Base-by-base conservation (phyloP, 1,140 invertebrate species). In the Elymnias hypermnestra region DNA sequence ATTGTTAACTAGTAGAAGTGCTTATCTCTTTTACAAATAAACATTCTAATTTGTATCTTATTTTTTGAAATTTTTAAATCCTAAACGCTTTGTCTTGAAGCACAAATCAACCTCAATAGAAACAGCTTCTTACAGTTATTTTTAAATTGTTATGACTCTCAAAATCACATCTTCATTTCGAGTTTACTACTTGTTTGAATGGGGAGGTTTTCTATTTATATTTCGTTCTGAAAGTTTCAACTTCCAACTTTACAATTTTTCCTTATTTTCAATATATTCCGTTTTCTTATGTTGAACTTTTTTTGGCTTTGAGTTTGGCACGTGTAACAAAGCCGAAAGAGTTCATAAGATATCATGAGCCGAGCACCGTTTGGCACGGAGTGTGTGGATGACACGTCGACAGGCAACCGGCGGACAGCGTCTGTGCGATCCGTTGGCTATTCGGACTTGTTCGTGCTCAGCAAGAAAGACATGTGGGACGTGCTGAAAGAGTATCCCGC, bases 401-500 rank as follows among this genome's bases (percentile, higher is more conserved):
- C 89, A 96, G 95, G 97, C 74, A 99, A 99, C 89, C 90, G 97
- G 77, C 90, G 97, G 81, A 98, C 97, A 83, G 97, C 97, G 46
- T 97, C 95, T 57, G 97, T 99, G 47, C 90, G 96, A 55, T 99
- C 97, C 21, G 97, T 99, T 31, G 97, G 98, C 52, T 21, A 21
- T 21, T 98, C 97, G 66, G 97, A 99, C 87, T 90, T 99, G 46
- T 99, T 99, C 88, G 97, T 98, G 62, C 91, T 99, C 36, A 97
- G 95, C 74, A 99, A 99, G 90, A 97, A 98, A 87, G 98, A 99
- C 87, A 96, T 99, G 93, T 99, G 98, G 98, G 98, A 99, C 83
- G 98, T 99, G 15, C 89, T 99, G 36, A 98, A 99, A 88, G 97
- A 99, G 83, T 99, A 99, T 88, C 98, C 97, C 2, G 95, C 97